These are phyloP conservation scores for Cuniculus paca DNA, from an alignment of 2,797 vertebrate genomes.

Conservation along the genomic window DNA sequence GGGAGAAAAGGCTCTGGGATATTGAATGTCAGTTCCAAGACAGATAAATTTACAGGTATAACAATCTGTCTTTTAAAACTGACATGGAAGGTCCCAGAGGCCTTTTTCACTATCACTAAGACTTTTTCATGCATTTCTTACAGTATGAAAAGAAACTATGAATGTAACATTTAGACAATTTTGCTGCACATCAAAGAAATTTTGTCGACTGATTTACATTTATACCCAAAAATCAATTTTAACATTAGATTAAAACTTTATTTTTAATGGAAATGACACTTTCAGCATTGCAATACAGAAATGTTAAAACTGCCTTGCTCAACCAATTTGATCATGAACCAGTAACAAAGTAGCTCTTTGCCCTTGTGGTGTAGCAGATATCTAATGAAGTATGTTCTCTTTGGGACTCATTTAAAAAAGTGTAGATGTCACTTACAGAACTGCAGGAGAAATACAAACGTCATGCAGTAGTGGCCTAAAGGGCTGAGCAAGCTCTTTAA, in stretches of 20 bases:
- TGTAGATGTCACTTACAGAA: background rate
- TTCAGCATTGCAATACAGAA: background rate
- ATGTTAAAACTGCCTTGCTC: slow-evolving; percentile 15
- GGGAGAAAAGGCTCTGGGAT: slow-evolving; percentile 79
- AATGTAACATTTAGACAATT: slow-evolving; percentile 53
- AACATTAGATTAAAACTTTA: slow-evolving; percentile 42
- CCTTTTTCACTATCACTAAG: slow-evolving; percentile 81
- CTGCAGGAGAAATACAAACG: background rate
- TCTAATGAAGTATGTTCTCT: background rate
- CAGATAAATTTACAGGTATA: slow-evolving; percentile 85
- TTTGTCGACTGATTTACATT: background rate
- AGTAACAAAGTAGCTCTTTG: background rate
- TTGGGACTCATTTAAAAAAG: background rate
- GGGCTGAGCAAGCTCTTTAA: background rate
- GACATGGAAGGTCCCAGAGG: slow-evolving; percentile 83
- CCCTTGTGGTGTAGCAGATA: background rate
- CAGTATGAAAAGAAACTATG: background rate
- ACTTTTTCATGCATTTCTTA: slow-evolving; percentile 82
- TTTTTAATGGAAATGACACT: slow-evolving; percentile 23
- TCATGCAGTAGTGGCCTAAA: background rate
- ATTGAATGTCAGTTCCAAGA: slow-evolving; percentile 83
- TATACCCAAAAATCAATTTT: slow-evolving; percentile 27
- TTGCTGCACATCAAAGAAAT: slow-evolving; percentile 15
- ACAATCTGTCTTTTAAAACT: slow-evolving; percentile 85
- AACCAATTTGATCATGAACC: background rate